These are phyloP conservation scores for Loris lydekkerianus DNA, from an alignment of 2,797 vertebrate species.

Conservation along the genomic window DNA sequence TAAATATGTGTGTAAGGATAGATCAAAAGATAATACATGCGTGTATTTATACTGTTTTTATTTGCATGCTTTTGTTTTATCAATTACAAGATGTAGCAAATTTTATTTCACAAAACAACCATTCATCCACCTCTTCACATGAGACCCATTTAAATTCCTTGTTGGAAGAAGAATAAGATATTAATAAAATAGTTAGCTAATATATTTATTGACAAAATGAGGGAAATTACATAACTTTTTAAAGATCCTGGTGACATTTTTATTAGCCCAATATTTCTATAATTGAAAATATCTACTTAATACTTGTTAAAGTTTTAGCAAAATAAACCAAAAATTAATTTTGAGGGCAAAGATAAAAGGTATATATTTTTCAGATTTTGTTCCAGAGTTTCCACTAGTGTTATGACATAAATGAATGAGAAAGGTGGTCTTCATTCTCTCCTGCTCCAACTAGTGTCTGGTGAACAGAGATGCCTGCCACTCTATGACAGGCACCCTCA, in stretches of 20 bases:
- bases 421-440: background rate
- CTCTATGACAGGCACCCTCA: background rate
- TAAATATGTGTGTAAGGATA: background rate
- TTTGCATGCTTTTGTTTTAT: background rate
- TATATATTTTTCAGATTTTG: background rate
- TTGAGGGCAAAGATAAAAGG: background rate
- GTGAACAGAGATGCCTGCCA: background rate
- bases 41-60: background rate
- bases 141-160: background rate
- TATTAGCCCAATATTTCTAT: background rate
- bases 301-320: background rate
- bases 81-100: background rate
- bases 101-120: background rate
- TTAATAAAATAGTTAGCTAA: background rate
- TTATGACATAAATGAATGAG: background rate
- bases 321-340: background rate
- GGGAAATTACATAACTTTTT: background rate
- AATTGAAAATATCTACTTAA: background rate
- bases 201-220: background rate
- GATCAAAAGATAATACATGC: background rate
- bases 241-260: background rate
- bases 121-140: background rate
- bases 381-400: background rate
- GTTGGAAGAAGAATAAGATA: background rate
- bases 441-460: background rate